These are phyloP conservation scores for Ovis canadensis DNA, from an alignment of 2,113 vertebrate species.

Conservation along the genomic window DNA sequence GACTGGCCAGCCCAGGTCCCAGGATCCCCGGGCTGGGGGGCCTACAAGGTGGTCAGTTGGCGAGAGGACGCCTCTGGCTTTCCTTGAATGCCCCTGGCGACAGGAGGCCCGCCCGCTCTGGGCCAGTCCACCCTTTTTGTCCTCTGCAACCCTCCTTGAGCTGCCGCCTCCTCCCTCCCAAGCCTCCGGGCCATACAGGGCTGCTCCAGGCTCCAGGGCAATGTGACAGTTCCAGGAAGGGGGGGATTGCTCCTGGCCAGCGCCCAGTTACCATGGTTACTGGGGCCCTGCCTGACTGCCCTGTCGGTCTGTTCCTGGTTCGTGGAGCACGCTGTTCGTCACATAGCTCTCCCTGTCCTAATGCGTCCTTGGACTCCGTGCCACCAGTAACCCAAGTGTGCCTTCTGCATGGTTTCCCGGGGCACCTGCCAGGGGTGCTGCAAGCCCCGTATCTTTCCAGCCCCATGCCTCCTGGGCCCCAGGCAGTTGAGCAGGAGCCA, in stretches of 20 bases:
- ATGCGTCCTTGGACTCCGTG: neutral
- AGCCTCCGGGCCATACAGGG: neutral
- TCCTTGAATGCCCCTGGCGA: neutral
- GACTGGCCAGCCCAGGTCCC: neutral
- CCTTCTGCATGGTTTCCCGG: neutral
- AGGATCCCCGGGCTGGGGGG: neutral
- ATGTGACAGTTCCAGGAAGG: neutral
- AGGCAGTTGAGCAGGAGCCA: neutral
- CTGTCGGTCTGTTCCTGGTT: neutral
- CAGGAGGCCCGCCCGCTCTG: neutral
- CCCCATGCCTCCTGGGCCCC: neutral
- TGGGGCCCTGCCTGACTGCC: neutral
- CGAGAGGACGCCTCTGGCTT: neutral
- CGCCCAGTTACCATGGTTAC: neutral
- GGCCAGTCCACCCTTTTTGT: neutral
- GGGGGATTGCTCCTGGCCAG: neutral
- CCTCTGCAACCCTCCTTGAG: neutral
- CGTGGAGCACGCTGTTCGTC: neutral
- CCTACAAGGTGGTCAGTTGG: neutral
- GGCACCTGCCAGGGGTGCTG: neutral
- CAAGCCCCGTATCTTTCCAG: neutral
- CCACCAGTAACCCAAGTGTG: neutral
- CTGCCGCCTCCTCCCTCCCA: neutral
- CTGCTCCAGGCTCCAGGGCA: neutral
- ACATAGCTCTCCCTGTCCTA: neutral